A percentile compares a stretch with the other conserved stretches of the same genome.
phyloP scores from a whole-genome alignment of 2,113 vertebrate species.

The Antigone vipio region DNA sequence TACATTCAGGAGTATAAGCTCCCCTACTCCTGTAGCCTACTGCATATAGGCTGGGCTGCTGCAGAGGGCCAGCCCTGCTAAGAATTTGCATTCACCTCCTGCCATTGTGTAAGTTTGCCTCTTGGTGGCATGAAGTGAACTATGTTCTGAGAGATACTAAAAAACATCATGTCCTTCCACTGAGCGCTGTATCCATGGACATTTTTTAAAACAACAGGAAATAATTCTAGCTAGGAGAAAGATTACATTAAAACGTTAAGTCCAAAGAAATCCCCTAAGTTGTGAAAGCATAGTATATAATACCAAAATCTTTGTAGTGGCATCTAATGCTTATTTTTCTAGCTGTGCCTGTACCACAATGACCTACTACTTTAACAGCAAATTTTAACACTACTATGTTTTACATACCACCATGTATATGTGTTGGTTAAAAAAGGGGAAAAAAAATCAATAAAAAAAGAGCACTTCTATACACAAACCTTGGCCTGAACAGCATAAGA shows the following conservation, averaged over 20 bases:
- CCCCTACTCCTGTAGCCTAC: not conserved
- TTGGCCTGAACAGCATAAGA: constrained; percentile 94
- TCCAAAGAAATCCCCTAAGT: not conserved
- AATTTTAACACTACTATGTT: not conserved
- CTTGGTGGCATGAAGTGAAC: not conserved
- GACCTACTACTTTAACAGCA: not conserved
- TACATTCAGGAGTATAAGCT: not conserved
- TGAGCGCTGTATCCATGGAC: not conserved
- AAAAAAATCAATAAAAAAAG: not conserved
- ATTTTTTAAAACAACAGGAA: not conserved
- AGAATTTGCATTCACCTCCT: not conserved
- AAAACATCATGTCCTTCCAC: not conserved
- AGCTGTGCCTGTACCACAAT: not conserved
- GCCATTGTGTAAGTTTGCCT: rapidly evolving
- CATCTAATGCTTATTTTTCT: not conserved
- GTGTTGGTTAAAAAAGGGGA: not conserved
- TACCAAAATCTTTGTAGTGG: not conserved
- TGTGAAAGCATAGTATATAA: not conserved
- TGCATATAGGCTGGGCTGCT: not conserved
- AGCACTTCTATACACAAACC: constrained; percentile 70
- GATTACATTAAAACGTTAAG: not conserved
- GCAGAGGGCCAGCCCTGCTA: not conserved
- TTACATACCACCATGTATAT: not conserved
- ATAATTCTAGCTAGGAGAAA: not conserved
- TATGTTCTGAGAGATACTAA: not conserved